Percentiles rank a stretch among this genome's conserved stretches.
Conservation (phyloP, 2,113 vertebrate genomes). For the Grammomys surdaster region DNA sequence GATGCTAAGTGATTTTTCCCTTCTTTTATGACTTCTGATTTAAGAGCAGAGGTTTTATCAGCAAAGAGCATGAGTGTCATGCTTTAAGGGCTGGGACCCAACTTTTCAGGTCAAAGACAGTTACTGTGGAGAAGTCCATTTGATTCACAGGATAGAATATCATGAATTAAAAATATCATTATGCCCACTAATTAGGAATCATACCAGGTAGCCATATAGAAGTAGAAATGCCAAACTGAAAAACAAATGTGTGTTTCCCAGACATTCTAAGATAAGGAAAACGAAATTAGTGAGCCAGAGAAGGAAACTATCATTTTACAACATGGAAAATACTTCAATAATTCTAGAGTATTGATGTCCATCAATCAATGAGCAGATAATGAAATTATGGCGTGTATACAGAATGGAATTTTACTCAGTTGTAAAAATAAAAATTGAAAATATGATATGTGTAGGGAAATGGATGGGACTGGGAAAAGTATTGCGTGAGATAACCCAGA, state of each 20-base stretch:
- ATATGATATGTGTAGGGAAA: background rate
- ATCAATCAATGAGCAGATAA: background rate
- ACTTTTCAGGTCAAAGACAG: background rate
- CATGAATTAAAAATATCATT: background rate
- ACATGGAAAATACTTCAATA: conserved; percentile 40
- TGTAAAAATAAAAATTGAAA: background rate
- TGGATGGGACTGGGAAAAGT: background rate
- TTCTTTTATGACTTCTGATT: background rate
- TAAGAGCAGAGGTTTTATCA: background rate
- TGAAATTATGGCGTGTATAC: background rate
- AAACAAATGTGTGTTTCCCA: background rate
- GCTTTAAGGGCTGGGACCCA: background rate
- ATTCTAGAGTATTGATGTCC: background rate
- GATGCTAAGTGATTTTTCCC: background rate
- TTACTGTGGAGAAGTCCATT: background rate
- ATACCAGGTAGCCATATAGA: background rate
- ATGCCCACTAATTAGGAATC: background rate
- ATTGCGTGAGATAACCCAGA: background rate
- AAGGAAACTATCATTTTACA: background rate
- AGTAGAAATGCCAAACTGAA: background rate
- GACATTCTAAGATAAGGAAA: conserved; percentile 6
- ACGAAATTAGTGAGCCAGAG: conserved; percentile 13
- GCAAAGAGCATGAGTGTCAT: accelerated
- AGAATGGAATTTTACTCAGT: background rate
- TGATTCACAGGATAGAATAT: background rate